Evolutionary conservation across 2,888 invertebrate genomes (phyloP).

Genomic region (Caenorhabditis panamensis): DNA sequence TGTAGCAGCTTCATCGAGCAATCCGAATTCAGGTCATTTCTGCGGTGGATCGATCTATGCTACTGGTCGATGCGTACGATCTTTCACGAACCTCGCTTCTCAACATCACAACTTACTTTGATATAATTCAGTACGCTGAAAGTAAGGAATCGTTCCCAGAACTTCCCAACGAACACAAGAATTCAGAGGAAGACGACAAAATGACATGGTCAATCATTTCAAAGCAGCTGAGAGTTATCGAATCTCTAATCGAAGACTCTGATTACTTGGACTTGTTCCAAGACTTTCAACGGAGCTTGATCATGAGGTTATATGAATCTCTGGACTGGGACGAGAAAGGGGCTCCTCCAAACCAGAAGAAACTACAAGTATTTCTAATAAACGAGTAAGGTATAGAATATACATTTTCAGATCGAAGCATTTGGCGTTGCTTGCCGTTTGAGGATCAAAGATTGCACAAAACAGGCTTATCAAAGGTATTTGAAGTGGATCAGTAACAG

Average conservation of each 20-base stretch:
- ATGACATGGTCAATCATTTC: slow-evolving; percentile 73
- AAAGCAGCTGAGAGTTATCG: slow-evolving; percentile 69
- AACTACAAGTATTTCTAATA: slow-evolving; percentile 15
- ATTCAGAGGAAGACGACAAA: slow-evolving; percentile 70
- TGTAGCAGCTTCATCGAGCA: no score
- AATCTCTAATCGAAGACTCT: slow-evolving; percentile 69
- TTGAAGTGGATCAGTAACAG: slow-evolving; percentile 67
- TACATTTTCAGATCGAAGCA: slow-evolving; percentile 65
- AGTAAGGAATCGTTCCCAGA: slow-evolving; percentile 48
- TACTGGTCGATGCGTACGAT: slow-evolving; percentile 75
- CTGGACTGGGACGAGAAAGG: slow-evolving; percentile 69
- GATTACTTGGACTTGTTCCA: slow-evolving; percentile 65
- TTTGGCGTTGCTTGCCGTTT: slow-evolving; percentile 69
- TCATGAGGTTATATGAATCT: slow-evolving; percentile 70
- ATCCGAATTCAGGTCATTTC: slow-evolving; percentile 67
- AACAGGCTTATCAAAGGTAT: slow-evolving; percentile 65
- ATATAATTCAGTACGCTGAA: slow-evolving; percentile 71
- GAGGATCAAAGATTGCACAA: slow-evolving; percentile 69
- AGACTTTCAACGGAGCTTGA: slow-evolving; percentile 72
- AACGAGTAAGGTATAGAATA: background rate
- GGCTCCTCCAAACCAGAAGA: slow-evolving; percentile 40
- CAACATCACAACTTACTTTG: slow-evolving; percentile 67
- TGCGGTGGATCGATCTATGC: slow-evolving; percentile 70
- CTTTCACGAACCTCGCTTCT: slow-evolving; percentile 70
- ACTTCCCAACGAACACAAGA: no score